These are phyloP conservation scores for Cherax destructor DNA, from an alignment of 1,140 invertebrate genomes.

Conservation along the genomic window DNA sequence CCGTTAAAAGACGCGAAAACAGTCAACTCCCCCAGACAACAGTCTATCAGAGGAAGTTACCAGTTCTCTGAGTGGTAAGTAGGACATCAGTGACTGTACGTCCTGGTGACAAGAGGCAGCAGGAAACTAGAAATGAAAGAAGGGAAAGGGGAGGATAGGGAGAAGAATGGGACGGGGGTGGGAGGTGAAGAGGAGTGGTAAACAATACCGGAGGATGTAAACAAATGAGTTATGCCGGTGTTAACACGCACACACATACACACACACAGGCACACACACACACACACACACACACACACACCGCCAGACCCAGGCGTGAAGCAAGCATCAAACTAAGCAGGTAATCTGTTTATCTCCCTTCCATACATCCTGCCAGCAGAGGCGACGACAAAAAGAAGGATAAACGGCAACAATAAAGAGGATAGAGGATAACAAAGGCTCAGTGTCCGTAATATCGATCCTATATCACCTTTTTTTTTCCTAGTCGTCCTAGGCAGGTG, in stretches of 20 bases:
- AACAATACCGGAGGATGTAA: neutral
- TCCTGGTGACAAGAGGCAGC: neutral
- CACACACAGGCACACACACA: slow-evolving; percentile 51
- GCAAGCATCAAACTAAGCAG: neutral
- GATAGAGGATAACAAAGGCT: slow-evolving; percentile 21
- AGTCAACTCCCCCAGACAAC: too few species aligned
- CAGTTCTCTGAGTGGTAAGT: too few species aligned
- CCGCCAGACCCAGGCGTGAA: slow-evolving; percentile 1
- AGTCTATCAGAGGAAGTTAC: too few species aligned
- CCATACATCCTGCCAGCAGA: slow-evolving; percentile 19
- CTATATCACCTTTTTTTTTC: neutral
- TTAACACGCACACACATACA: slow-evolving; percentile 16
- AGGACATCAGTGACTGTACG: too few species aligned
- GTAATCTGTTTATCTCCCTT: slow-evolving; percentile 18
- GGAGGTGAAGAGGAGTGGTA: neutral
- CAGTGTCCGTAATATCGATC: slow-evolving; percentile 32
- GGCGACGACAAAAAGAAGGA: slow-evolving; percentile 5
- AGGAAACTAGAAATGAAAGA: neutral
- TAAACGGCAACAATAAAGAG: slow-evolving; percentile 13
- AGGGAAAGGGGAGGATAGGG: neutral
- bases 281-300: too few species aligned
- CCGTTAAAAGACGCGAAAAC: too few species aligned
- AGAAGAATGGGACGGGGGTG: neutral
- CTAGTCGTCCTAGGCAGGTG: neutral
- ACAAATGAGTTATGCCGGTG: too few species aligned